These are phyloP conservation scores for Eupleurogrammus muticus DNA, from an alignment of 2,797 vertebrate genomes.

Conservation along the genomic window DNA sequence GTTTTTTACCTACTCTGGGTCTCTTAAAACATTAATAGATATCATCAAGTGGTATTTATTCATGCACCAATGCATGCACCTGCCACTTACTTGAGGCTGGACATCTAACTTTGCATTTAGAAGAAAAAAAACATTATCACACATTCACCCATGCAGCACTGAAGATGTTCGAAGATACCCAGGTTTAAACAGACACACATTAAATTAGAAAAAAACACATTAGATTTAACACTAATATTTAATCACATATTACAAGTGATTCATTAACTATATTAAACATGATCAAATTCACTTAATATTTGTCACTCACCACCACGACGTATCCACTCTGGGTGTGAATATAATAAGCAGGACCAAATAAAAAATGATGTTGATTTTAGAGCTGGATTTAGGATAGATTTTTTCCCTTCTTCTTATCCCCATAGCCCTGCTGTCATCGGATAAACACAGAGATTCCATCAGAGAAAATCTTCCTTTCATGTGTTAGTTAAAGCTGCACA, in stretches of 20 bases:
- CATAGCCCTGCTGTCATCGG: conserved; percentile 65
- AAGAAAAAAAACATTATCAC: conserved; percentile 1
- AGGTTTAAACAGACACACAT: no score
- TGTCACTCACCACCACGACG: conserved; percentile 94
- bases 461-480: conserved; percentile 66
- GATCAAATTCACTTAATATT: neutral
- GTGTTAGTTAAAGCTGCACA: conserved; percentile 60
- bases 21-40: conserved; percentile 67
- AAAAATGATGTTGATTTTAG: conserved; percentile 80
- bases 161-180: no score
- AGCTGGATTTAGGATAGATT: conserved; percentile 65
- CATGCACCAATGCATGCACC: conserved; percentile 77
- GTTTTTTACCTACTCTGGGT: conserved; percentile 24
- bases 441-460: conserved; percentile 71
- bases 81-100: conserved; percentile 69
- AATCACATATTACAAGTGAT: neutral
- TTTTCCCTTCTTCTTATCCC: conserved; percentile 58
- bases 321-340: conserved; percentile 92
- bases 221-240: neutral
- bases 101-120: conserved; percentile 50
- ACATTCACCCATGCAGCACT: conserved; percentile 11
- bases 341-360: conserved; percentile 89
- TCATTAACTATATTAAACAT: neutral
- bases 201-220: no score
- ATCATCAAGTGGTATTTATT: conserved; percentile 75